A percentile compares a stretch with the other conserved stretches of the same genome.
Evolutionary conservation across 1,140 invertebrate genomes (phyloP).

Genomic region (Listronotus oregonensis): DNA sequence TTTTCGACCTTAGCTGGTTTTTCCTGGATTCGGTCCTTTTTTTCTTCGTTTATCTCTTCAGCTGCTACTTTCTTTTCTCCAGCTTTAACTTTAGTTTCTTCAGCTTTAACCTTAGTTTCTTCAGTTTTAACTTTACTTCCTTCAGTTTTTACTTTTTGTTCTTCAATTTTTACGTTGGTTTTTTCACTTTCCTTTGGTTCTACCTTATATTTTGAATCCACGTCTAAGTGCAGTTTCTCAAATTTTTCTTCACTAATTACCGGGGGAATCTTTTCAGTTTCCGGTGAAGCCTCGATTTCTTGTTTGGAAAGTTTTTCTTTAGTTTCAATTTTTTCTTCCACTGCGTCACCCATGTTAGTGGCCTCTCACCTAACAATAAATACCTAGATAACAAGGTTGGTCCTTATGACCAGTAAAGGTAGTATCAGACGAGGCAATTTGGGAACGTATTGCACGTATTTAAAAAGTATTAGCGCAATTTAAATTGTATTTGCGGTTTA

Average conservation of each 20-base stretch:
- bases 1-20: too few species aligned
- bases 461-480: too few species aligned
- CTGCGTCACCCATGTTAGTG: background rate
- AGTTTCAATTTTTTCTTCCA: background rate
- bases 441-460: too few species aligned
- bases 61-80: background rate
- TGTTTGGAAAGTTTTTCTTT: too few species aligned
- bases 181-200: constrained; percentile 1
- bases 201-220: background rate
- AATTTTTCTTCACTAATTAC: constrained; percentile 11
- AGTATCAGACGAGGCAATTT: too few species aligned
- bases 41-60: background rate
- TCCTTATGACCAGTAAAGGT: too few species aligned
- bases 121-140: background rate
- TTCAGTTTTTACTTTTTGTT: background rate
- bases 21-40: background rate
- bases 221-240: constrained; percentile 15
- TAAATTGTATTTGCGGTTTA: too few species aligned
- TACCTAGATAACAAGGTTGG: too few species aligned
- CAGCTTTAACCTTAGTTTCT: background rate
- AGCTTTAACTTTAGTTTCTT: background rate
- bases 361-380: background rate
- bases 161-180: background rate
- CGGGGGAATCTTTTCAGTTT: background rate
- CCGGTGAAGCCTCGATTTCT: background rate